Base-by-base conservation (phyloP, 2,888 invertebrate species). In the Dorcus parallelipipedus region DNA sequence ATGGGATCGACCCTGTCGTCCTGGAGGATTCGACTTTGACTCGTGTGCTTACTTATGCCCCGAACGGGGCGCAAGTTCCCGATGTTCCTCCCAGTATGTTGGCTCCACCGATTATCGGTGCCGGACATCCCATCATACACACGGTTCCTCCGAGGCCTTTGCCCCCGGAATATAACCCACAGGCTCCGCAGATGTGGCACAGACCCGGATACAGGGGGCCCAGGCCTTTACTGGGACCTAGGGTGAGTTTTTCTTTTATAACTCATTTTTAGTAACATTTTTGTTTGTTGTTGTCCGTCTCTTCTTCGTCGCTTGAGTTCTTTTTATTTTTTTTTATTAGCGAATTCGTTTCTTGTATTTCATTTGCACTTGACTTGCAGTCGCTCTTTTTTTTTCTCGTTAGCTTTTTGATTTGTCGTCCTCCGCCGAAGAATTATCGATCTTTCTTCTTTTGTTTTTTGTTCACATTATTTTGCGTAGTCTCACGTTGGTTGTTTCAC, bases 1-100 rank as follows among this genome's bases (percentile, higher is more conserved):
- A 99, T 81, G 98, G 98, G 5, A 84, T 88, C 0, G 97, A 98
- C 78, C 97, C 98, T 0, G 93, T 99, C 0, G 94, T 98, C 1
- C 81, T 98, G 38, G 97, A 97, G 72, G 95, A 95, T 73, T 86
- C 92, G 1, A 86, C 83, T 9, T 73, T 86, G 33, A 82, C 82
- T 55, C 78, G 81, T 1, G 84, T 85, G 50, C 72, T 85, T 56
- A 79, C 79, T 8, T 83, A 81, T 59, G 80, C 81, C 38, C 80
- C 81, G 1, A 80, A 81, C 62, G 79, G 79, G 62, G 67, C 69
- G 51, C 74, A 65, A 9, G 65, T 58, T 66, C 71, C 58, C 63
- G 69, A 60, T 9, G 64, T 63, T 3, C 58, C 67, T 5, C 69
- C 66, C 2, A 66, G 65, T 3, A 64, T 64, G 43, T 63, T 69